Base-by-base conservation (phyloP, 2,797 vertebrate species). In the Gymnocypris eckloni region DNA sequence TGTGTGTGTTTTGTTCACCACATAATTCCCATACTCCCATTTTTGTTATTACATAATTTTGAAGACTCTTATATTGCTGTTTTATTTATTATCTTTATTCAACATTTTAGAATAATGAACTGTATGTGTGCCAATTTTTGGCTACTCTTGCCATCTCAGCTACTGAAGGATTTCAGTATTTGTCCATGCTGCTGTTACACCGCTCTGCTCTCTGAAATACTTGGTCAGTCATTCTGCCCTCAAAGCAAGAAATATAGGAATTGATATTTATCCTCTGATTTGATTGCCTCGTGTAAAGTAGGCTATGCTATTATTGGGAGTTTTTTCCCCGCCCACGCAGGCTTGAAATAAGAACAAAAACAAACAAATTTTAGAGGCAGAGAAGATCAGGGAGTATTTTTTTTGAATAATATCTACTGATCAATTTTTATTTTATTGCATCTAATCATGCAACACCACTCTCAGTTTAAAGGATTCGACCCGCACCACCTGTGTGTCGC, bases 401-500 rank as follows among this genome's bases (percentile, higher is more conserved):
- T 6, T 1, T 15, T 13, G 6, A 64, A 25, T 79, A 43, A 18
- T 1, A 4, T 41, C 9, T 6, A 5, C 25, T 48, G 25, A 39
- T 33, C 1, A 4, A 5, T 22, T 48, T 48, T 28, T 9, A 56
- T 28, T 28, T 43, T 0, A 4, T 61, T 20, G 48, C 2, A 6
- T 81, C 45, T 81, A 52, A 81, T 45, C 1, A 2, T 81, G 41
- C 11, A 10, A n/a, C 20, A 6, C 12, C 2, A 3, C 7, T 70
- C 9, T 73, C 93, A 99, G 98, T 99, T 99, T 93, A 99, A 99
- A 97, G 98, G 98, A 83, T 99, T 99, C 90, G 97, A 99, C 94
- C 97, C 96, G 70, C 95, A 97, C 92, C 85, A 93, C 81, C 84
- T 99, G 90, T 98, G 98, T 91, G 97, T 99, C 79, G 97, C 98